A percentile compares a stretch with the other conserved stretches of the same genome.
phyloP scores from a whole-genome alignment of 2,113 vertebrate species.

The Merops nubicus region DNA sequence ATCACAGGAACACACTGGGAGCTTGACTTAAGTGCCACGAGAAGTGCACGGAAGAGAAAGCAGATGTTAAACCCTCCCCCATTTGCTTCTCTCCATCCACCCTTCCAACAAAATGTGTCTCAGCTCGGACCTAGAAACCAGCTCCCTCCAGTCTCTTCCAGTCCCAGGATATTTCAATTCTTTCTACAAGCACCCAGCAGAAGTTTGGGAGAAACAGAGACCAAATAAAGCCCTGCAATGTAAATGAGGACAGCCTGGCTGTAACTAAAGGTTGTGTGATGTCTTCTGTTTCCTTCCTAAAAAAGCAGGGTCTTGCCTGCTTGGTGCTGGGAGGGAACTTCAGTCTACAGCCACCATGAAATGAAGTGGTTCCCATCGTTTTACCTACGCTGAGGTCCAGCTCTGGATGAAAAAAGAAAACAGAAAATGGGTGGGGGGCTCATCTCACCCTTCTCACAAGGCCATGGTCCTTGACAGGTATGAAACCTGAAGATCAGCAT shows the following conservation, averaged over 20 bases:
- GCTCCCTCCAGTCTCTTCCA: neutral
- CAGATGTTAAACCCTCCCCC: neutral
- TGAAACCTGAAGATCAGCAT: neutral
- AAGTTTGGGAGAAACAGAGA: neutral
- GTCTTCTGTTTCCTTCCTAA: neutral
- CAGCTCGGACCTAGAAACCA: neutral
- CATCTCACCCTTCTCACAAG: neutral
- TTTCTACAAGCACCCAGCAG: neutral
- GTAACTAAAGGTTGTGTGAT: neutral
- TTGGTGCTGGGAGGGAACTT: no score
- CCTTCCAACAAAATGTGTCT: neutral
- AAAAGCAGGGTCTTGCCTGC: neutral
- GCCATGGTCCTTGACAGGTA: neutral
- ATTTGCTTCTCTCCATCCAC: neutral
- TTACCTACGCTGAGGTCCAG: neutral
- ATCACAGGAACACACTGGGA: neutral
- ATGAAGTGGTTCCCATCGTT: neutral
- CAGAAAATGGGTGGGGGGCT: neutral
- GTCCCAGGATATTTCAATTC: neutral
- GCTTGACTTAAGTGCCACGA: neutral
- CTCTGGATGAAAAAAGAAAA: neutral
- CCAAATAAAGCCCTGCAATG: neutral
- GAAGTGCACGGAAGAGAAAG: neutral
- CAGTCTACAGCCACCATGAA: fast-evolving
- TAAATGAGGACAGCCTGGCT: neutral